Conservation (phyloP, 2,113 vertebrate species). For the Origma solitaria region DNA sequence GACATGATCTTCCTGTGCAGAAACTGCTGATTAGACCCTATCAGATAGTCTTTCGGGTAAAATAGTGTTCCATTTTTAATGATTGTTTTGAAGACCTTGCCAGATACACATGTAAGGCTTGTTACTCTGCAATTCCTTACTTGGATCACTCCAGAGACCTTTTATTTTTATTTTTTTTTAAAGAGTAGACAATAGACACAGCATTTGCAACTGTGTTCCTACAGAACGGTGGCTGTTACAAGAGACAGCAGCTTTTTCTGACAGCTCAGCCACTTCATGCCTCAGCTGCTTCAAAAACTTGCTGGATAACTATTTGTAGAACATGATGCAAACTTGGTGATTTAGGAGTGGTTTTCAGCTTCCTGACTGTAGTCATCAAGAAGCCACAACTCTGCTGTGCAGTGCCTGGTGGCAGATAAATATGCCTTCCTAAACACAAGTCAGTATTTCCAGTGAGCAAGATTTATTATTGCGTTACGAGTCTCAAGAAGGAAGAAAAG, state of each 20-base stretch:
- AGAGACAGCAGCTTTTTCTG: slow-evolving; percentile 5
- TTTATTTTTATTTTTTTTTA: neutral
- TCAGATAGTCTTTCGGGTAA: slow-evolving; percentile 21
- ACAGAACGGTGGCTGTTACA: neutral
- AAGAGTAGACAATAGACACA: neutral
- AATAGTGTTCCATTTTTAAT: slow-evolving; percentile 45
- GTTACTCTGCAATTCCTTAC: neutral
- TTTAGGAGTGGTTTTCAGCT: slow-evolving; percentile 57
- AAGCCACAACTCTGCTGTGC: slow-evolving; percentile 16
- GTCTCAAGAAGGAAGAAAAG: neutral
- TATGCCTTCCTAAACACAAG: neutral
- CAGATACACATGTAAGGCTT: slow-evolving; percentile 24
- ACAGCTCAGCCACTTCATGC: slow-evolving; percentile 24
- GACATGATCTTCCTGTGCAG: slow-evolving; percentile 23
- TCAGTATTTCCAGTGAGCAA: neutral
- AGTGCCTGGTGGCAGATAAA: slow-evolving; percentile 41
- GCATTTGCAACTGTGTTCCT: neutral
- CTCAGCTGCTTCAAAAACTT: slow-evolving; percentile 27
- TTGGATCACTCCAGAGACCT: neutral
- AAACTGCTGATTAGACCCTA: slow-evolving; percentile 27
- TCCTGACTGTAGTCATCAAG: slow-evolving; percentile 31
- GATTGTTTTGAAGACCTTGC: neutral
- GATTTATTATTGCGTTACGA: neutral
- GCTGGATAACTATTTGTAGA: slow-evolving; percentile 53
- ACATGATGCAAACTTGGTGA: slow-evolving; percentile 40